Evolutionary conservation across 2,113 vertebrate species (phyloP), one percentile per base, ranked within the genome.

Genomic region (Crotalus helleri): DNA sequence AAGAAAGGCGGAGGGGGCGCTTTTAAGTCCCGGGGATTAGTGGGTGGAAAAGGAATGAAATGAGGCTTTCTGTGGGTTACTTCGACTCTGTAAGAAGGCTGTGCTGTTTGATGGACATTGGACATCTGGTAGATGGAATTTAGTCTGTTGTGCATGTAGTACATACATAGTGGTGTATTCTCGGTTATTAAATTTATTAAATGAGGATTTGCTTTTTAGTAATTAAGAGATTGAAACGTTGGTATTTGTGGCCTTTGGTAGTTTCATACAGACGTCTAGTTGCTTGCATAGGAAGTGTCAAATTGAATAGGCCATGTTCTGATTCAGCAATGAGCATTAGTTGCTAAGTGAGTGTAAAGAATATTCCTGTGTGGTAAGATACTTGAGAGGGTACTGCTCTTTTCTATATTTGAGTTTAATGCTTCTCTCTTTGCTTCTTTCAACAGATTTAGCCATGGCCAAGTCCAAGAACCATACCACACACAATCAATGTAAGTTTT

Each of bases 381-480:
- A 57, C 0, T 19, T 1, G 9, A 3, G 8, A 51, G 23, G 1
- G 0, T 1, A 23, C 3, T 90, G 49, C 8, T 59, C 23, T 74
- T 11, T 54, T 54, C n/a, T 57, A 11, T 58, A 6, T 69, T 81
- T 61, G 6, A 24, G 4, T 85, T 89, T 88, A 93, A 85, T 7
- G 0, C 3, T 85, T 54, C n/a, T n/a, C 86, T 74, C 8, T 89
- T 29, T 55, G 29, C 94, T 92, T 29, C 61, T 92, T 81, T 92
- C 64, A 74, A 85, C 64, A 92, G 98, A 97, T 97, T 96, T 88
- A 87, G 92, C 92, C 93, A 99, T 99, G 99, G 99, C 99, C 46
- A 99, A 99, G 98, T 99, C 99, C 15, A 99, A 99, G 98, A 99
- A 99, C 96, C 99, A 99, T 97, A 99, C 99, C 94, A 99, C 98